Evolutionary conservation across 92 coral and sea anemone genomes (phyloP).

Genomic region (Bergia puertoricense): DNA sequence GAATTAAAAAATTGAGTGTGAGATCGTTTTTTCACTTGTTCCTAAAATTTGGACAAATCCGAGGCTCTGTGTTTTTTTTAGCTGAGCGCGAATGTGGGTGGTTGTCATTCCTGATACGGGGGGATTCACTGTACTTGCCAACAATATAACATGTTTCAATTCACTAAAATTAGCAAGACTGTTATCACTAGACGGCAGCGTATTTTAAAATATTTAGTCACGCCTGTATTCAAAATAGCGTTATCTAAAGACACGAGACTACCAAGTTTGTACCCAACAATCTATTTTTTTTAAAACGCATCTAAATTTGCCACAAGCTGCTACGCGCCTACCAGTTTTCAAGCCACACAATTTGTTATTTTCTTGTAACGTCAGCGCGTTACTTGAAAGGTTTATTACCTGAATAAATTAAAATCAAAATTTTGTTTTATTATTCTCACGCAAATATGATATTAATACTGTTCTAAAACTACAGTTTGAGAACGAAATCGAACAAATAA

Average conservation of each 20-base stretch:
- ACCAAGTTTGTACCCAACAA: neutral
- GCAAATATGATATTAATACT: neutral
- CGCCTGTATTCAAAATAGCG: slow-evolving; percentile 11
- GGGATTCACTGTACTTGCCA: neutral
- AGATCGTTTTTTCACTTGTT: no score
- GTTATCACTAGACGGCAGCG: slow-evolving; percentile 7
- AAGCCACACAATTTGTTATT: neutral
- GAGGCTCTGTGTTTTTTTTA: no score
- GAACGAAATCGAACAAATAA: slow-evolving; percentile 2
- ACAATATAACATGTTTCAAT: neutral
- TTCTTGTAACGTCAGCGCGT: slow-evolving; percentile 14
- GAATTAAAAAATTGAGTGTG: no score
- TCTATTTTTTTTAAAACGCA: neutral
- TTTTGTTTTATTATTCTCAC: neutral
- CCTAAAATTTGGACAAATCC: no score
- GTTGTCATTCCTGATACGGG: neutral
- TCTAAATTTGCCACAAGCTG: neutral
- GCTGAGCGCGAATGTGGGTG: neutral
- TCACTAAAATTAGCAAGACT: neutral
- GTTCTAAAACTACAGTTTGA: neutral
- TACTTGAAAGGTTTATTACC: neutral
- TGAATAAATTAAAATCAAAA: neutral
- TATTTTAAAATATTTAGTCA: slow-evolving; percentile 37
- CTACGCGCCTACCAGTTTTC: neutral
- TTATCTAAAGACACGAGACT: slow-evolving; percentile 19